These are phyloP conservation scores for Dermatemys mawii DNA, from an alignment of 2,113 vertebrate species.

Conservation along the genomic window DNA sequence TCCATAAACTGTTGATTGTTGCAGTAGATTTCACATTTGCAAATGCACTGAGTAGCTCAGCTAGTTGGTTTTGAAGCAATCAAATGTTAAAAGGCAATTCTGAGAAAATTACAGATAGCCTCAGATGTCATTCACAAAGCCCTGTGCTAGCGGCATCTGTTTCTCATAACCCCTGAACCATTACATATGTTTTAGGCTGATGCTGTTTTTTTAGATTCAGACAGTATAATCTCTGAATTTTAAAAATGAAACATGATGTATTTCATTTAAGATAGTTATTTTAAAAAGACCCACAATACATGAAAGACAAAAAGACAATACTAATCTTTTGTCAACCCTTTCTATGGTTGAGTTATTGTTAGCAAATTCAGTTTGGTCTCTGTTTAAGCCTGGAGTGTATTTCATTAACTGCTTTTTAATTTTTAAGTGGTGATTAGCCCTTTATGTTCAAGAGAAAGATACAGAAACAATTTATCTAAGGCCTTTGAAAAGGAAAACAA, in stretches of 20 bases:
- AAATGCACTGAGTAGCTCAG: neutral
- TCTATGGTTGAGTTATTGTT: conserved; percentile 16
- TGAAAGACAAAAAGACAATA: neutral
- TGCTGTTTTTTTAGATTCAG: conserved; percentile 57
- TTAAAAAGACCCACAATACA: neutral
- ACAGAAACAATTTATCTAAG: conserved; percentile 57
- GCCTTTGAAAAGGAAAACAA: conserved; percentile 39
- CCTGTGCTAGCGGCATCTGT: conserved; percentile 54
- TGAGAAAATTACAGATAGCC: conserved; percentile 58
- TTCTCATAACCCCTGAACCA: conserved; percentile 62
- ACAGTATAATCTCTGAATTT: conserved; percentile 50
- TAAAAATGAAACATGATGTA: conserved; percentile 19
- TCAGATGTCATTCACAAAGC: conserved; percentile 55
- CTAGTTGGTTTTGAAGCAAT: conserved; percentile 40
- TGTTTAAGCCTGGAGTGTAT: conserved; percentile 33
- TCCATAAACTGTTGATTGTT: conserved; percentile 1
- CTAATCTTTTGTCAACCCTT: neutral
- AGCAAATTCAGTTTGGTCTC: conserved; percentile 30
- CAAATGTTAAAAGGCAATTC: conserved; percentile 60
- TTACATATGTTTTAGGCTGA: neutral
- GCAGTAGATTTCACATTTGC: conserved; percentile 33
- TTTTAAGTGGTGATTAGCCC: conserved; percentile 44
- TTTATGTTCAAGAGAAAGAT: conserved; percentile 53
- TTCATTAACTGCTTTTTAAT: conserved; percentile 49
- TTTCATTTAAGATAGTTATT: conserved; percentile 50